Percentiles rank a stretch among this genome's conserved stretches.
Evolutionary conservation across 2,797 vertebrate species (phyloP).

Genomic region (Nyctibius grandis): DNA sequence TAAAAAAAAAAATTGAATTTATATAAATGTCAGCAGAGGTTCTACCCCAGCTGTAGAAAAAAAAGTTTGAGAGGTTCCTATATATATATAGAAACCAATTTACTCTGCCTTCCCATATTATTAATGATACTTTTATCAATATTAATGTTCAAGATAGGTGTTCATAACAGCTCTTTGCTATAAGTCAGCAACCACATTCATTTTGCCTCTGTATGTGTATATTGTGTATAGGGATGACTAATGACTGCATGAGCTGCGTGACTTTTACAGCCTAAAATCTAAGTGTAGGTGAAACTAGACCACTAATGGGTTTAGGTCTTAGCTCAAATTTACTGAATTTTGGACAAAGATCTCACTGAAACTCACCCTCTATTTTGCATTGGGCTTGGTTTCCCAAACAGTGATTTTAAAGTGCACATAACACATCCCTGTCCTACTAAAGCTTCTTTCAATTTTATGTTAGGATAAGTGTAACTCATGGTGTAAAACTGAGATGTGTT

Average conservation of each 20-base stretch:
- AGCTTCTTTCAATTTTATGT: not conserved
- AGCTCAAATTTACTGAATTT: not conserved
- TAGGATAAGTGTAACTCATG: not conserved
- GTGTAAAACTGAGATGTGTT: not conserved
- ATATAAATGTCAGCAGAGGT: not conserved
- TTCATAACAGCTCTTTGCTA: not conserved
- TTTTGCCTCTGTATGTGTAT: not conserved
- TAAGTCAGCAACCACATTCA: not conserved
- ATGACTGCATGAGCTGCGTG: not conserved
- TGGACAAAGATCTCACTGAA: not conserved
- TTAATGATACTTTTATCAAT: constrained; percentile 6
- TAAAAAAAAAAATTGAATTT: not conserved
- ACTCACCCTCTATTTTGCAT: not conserved
- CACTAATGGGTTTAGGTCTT: not conserved
- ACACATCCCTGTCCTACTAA: not conserved
- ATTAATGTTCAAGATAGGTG: not conserved
- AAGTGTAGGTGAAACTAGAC: not conserved
- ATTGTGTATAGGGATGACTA: constrained; percentile 2
- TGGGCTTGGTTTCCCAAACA: not conserved
- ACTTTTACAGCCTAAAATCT: constrained; percentile 27
- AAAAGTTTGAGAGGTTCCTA: not conserved
- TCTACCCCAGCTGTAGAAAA: not conserved
- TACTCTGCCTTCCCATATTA: not conserved
- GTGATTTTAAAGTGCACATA: not conserved
- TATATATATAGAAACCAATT: not conserved